Base-by-base conservation (phyloP, 64 coral and sea anemone species). In the Hydrozoanthus tunicans region DNA sequence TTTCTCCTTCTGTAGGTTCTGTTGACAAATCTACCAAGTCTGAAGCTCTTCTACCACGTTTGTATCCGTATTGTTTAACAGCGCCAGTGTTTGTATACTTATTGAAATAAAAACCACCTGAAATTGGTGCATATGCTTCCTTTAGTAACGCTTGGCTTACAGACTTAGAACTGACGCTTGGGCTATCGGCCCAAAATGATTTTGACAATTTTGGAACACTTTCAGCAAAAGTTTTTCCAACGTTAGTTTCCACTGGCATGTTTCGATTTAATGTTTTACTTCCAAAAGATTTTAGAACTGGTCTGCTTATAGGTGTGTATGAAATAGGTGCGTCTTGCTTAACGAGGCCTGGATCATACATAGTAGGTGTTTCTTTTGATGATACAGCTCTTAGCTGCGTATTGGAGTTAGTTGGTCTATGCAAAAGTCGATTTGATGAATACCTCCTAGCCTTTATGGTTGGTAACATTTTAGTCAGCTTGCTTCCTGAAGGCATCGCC, bases 111-210 rank as follows among this genome's bases (percentile, higher is more conserved):
- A 75, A 17, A 23, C 9, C n/a, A 11, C 12, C 72, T 58, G 67
- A 86, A 56, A n/a, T 72, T 58, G 53, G 52, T 27, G 70, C 27
- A 23, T 61, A 74, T 6, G 68, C 4, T 74, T 59, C 8, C 12
- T 6, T 15, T 73, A 25, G 55, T 11, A 88, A 74, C 56, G 23
- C 69, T 74, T 53, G 32, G 24, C 17, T 32, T 60, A 25, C 10
- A 25, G 67, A 58, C 6, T 6, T 56, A 17, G 56, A 59, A 7
- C 70, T 75, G 20, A 51, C 12, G 5, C 67, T 58, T 23, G 67
- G 69, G 56, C 68, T 88, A 57, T 58, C 70, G 27, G 68, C 84
- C 84, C 84, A 88, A 67, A 67, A 88, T 7, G 6, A 59, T 26
- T 58, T 57, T 59, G 67, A 75, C 12, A 26, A 13, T 51, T 4